Evolutionary conservation across 1,140 invertebrate genomes (phyloP).

Genomic region (Neocloeon triangulifer): DNA sequence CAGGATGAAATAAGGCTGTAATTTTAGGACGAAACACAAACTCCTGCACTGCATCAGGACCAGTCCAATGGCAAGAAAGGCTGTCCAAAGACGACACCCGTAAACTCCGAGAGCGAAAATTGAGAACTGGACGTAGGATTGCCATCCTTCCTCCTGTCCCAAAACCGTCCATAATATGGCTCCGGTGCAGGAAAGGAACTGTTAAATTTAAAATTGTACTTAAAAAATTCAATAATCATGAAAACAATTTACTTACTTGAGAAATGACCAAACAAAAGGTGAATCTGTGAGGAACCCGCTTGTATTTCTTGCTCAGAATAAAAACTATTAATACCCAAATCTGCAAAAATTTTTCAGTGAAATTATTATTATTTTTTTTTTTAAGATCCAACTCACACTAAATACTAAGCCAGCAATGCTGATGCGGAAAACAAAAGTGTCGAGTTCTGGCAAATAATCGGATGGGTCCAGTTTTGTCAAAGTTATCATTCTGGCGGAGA

Average conservation of each 20-base stretch:
- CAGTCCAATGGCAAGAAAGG: constrained; percentile 51
- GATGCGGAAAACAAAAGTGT: constrained; percentile 58
- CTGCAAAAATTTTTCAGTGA: constrained; percentile 12
- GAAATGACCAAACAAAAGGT: constrained; percentile 54
- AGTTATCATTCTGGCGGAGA: constrained; percentile 80
- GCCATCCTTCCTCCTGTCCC: constrained; percentile 20
- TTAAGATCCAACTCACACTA: constrained; percentile 23
- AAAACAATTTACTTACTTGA: constrained; percentile 32
- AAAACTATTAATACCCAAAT: constrained; percentile 60
- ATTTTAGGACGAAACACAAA: constrained; percentile 49
- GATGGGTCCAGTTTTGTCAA: constrained; percentile 36
- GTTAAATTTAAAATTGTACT: constrained; percentile 11
- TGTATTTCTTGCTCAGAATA: constrained; percentile 47
- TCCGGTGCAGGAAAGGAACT: constrained; percentile 36
- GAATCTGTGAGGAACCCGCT: constrained; percentile 57
- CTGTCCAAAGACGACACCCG: constrained; percentile 60
- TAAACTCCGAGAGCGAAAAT: constrained; percentile 50
- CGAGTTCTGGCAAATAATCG: constrained; percentile 50
- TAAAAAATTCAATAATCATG: constrained; percentile 3
- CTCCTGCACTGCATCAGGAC: constrained; percentile 63
- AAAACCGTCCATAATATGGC: constrained; percentile 40
- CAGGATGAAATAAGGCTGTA: constrained; percentile 42
- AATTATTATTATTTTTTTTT: background rate
- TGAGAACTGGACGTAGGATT: constrained; percentile 43
- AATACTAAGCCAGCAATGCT: constrained; percentile 52